Evolutionary conservation across 2,113 vertebrate genomes (phyloP), one percentile per base, ranked within the genome.

Genomic region (Peucedramus taeniatus): DNA sequence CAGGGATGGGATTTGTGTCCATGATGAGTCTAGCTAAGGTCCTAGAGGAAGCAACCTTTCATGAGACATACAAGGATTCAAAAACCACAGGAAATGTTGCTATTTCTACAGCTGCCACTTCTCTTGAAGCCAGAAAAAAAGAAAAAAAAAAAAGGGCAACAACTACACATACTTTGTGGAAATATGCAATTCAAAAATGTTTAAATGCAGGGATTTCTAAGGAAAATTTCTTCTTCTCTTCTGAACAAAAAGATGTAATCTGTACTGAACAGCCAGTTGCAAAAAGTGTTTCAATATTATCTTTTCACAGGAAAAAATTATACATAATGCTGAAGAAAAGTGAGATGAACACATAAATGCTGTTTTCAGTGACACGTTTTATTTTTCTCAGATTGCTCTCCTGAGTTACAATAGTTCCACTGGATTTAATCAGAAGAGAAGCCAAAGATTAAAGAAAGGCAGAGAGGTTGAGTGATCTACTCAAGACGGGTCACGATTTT

Each of bases 231-330:
- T 72, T 57, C 40, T 59, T 93, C 47, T 83, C 18, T 66, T 77
- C 27, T 54, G 30, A 84, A 84, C 44, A 82, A 89, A 95, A 87
- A 78, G n/a, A 84, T 35, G 18, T 18, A 89, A 87, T 87, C 39
- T 78, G 19, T 75, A 60, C 40, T 79, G 61, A 94, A 47, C 15
- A 90, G 15, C 15, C 24, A 91, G 57, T 87, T 89, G 27, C 51
- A 87, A 77, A 68, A 77, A 79, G 18, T 57, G 45, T 70, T 94
- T 89, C 63, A 80, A 71, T 79, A 60, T 83, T 87, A 92, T 70
- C 27, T 90, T 94, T 96, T 84, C 81, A 84, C 28, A 50, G 44
- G 57, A 78, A 92, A 93, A 96, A 94, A 91, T 7, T 53, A 87
- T 60, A 81, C 21, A 56, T 75, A 82, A 81, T 65, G 3, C 54